Evolutionary conservation across 2,113 vertebrate species (phyloP), one percentile per base, ranked within the genome.

Genomic region (Saimiri boliviensis): DNA sequence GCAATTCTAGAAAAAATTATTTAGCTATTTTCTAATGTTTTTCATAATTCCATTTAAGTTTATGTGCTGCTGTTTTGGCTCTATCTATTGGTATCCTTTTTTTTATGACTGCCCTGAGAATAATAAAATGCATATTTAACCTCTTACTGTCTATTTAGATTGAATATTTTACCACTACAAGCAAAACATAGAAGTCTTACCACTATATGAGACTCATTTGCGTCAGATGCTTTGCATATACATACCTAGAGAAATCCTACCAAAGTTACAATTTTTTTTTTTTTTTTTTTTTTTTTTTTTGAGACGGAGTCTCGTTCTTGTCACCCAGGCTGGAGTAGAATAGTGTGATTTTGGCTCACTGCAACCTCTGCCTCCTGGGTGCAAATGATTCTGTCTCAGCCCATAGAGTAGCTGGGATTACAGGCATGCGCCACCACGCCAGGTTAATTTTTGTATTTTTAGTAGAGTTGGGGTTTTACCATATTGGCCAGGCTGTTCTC

Each of bases 21-120:
- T 79, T 66, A 35, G 8, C 74, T 87, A 25, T 84, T 81, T 96
- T 71, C 45, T 5, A 81, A n/a, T 86, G 23, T 35, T 68, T 84
- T 91, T 56, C 77, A 91, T 12, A 73, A 74, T 79, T 90, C 14
- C 6, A 63, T n/a, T 96, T 95, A 95, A 82, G 27, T 30, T 79
- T 77, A 7, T 42, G 9, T 40, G 10, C 66, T 54, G 30, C 23
- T 86, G n/a, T 93, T 68, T 89, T 56, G 56, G 40, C 35, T 70
- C 16, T 79, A 73, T 91, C 5, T 35, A 21, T 66, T 89, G 86
- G 37, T 40, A 89, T 71, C 21, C 56, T 52, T 77, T 89, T 84
- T 84, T 56, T 94, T 32, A 70, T 80, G 7, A 35, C 70, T 80
- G 21, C n/a, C 30, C 16, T 71, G 45, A 27, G 5, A 35, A 91